Evolutionary conservation across 2,797 vertebrate genomes (phyloP).

Genomic region (Strix occidentalis): DNA sequence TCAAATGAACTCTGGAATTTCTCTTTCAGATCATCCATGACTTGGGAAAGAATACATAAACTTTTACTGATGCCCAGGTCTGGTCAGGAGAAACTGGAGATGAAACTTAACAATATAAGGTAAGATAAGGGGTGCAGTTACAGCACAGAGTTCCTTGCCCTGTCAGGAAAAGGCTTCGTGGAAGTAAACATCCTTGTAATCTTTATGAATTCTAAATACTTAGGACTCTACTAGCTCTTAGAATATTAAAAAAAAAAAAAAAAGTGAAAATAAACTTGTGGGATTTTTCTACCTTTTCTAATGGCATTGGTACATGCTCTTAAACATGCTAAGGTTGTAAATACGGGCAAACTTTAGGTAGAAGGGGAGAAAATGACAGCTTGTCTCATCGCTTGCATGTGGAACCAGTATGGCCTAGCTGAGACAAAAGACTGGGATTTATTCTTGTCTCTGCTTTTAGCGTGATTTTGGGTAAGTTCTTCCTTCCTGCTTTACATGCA

Average conservation of each 20-base stretch:
- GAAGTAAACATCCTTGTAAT: neutral
- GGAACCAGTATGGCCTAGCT: neutral
- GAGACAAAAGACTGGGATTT: neutral
- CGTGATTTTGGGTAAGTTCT: neutral
- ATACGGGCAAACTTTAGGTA: neutral
- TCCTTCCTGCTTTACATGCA: neutral
- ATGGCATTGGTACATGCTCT: neutral
- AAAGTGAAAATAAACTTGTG: neutral
- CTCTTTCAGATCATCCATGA: neutral
- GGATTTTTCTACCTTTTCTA: neutral
- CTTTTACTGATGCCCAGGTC: neutral
- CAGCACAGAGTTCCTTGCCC: neutral
- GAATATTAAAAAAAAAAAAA: neutral
- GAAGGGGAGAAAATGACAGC: neutral
- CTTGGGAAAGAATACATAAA: neutral
- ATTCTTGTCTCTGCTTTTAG: neutral
- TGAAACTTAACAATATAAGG: neutral
- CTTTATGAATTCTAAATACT: neutral
- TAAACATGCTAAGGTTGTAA: neutral
- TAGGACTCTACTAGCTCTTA: neutral
- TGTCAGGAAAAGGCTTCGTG: neutral
- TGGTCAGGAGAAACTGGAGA: neutral
- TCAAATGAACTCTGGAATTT: neutral
- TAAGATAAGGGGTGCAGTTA: neutral
- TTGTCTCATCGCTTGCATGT: neutral